Percentiles rank a stretch among this genome's conserved stretches.
Conservation (phyloP, 2,113 vertebrate genomes). For the Caracal caracal region DNA sequence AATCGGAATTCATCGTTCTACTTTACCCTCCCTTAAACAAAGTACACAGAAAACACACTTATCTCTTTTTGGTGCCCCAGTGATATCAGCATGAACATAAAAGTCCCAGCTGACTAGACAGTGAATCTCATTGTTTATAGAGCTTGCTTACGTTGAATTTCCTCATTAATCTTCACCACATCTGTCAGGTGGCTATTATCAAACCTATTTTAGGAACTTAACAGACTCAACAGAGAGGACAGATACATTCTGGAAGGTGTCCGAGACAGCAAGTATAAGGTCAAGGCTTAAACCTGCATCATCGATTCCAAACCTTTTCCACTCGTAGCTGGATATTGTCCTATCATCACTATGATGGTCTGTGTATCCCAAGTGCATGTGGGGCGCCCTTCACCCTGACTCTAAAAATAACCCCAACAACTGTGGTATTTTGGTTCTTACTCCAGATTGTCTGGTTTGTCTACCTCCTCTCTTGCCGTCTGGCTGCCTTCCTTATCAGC, state of each 20-base stretch:
- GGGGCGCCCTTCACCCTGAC: not conserved
- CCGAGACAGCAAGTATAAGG: not conserved
- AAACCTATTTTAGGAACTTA: not conserved
- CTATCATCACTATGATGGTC: accelerated
- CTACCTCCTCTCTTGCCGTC: not conserved
- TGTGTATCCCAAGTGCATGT: accelerated
- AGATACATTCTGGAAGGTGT: not conserved
- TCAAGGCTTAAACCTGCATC: not conserved
- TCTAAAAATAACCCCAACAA: not conserved
- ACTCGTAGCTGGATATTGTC: accelerated
- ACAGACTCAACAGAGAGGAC: not conserved
- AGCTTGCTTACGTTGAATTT: not conserved
- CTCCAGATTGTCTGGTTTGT: not conserved
- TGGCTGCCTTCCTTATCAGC: not conserved
- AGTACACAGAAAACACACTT: not conserved
- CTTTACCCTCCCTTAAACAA: not conserved
- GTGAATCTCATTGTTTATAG: not conserved
- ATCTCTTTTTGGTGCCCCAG: not conserved
- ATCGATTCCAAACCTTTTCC: not conserved
- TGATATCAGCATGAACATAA: not conserved
- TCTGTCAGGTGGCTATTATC: not conserved
- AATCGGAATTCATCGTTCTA: not conserved
- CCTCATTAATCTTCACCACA: not conserved
- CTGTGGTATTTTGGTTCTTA: not conserved
- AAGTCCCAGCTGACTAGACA: not conserved